These are phyloP conservation scores for Atlantisia rogersi DNA, from an alignment of 2,113 vertebrate genomes.

Conservation along the genomic window DNA sequence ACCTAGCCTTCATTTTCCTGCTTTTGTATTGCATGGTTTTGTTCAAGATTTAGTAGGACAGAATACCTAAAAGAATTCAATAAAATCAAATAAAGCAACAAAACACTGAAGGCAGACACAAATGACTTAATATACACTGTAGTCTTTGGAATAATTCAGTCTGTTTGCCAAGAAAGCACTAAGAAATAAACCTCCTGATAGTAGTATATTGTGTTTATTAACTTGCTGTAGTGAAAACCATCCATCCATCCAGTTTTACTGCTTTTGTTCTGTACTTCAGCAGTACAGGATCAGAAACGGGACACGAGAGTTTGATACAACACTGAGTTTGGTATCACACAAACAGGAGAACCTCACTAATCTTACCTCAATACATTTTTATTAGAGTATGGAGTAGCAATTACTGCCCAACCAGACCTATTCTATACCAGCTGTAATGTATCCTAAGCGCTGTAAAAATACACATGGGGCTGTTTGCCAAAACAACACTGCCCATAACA, in stretches of 20 bases:
- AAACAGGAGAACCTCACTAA: not conserved
- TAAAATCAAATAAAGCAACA: not conserved
- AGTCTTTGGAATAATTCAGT: not conserved
- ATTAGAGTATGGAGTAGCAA: not conserved
- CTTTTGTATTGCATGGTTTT: not conserved
- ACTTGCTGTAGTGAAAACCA: not conserved
- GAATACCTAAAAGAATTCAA: not conserved
- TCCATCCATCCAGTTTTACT: not conserved
- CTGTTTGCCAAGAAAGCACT: not conserved
- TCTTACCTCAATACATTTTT: not conserved
- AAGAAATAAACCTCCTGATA: not conserved
- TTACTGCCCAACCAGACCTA: not conserved
- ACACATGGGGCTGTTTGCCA: not conserved
- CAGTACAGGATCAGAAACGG: not conserved
- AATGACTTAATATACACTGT: not conserved
- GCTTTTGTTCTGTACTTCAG: constrained; percentile 8
- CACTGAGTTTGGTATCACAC: not conserved
- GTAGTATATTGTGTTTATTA: not conserved
- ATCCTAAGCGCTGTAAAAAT: not conserved
- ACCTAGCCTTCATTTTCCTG: not conserved
- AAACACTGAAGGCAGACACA: not conserved
- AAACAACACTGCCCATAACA: not conserved
- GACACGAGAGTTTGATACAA: not conserved
- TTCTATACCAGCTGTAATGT: not conserved
- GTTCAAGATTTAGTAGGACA: not conserved